Evolutionary conservation across 2,113 vertebrate genomes (phyloP).

Genomic region (Limnothrissa miodon): DNA sequence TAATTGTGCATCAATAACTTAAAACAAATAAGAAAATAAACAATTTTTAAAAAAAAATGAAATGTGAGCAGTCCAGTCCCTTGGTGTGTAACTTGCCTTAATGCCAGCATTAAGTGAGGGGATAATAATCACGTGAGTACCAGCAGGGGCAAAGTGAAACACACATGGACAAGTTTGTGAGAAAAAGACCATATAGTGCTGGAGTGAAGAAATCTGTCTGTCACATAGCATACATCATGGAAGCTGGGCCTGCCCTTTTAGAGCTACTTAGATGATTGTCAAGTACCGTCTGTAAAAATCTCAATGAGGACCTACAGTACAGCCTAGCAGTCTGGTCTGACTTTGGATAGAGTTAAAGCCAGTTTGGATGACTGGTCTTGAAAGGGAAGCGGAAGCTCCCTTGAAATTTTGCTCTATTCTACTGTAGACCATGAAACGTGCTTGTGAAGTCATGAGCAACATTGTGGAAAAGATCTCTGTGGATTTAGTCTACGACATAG

Average conservation of each 20-base stretch:
- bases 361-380: background rate
- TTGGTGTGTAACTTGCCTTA: constrained; percentile 76
- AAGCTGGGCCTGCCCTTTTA: background rate
- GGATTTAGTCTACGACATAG: background rate
- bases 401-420: background rate
- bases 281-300: background rate
- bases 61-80: constrained; percentile 65
- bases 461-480: background rate
- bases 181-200: background rate
- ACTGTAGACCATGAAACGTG: background rate
- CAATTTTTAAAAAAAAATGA: constrained; percentile 46
- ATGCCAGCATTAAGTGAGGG: constrained; percentile 94
- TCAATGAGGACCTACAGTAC: background rate
- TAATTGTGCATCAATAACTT: constrained; percentile 87
- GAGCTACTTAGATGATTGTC: background rate
- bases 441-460: background rate
- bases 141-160: constrained; percentile 35
- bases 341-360: background rate
- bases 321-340: background rate
- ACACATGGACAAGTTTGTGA: constrained; percentile 47
- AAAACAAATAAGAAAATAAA: constrained; percentile 72
- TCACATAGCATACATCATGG: background rate
- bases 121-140: constrained; percentile 42
- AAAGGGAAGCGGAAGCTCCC: background rate
- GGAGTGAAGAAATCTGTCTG: background rate